Conservation (phyloP, 2,888 invertebrate species). For the Gerosis bhagava region DNA sequence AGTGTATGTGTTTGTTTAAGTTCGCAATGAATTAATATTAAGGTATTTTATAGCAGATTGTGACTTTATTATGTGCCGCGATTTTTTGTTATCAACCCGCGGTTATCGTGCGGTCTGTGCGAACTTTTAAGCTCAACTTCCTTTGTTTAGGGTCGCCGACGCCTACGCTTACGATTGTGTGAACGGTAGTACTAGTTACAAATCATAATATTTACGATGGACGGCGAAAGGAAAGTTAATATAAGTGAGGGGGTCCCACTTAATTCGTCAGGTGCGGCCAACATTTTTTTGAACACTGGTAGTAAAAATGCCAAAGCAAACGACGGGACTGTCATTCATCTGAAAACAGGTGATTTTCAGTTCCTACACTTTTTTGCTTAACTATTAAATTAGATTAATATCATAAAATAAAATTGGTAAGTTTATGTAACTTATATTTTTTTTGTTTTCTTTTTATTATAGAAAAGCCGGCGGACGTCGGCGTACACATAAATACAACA, state of each 20-base stretch:
- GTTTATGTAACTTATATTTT: too few relatives aligned
- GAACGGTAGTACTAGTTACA: constrained; percentile 50
- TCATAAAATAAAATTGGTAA: too few relatives aligned
- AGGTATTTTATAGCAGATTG: constrained; percentile 20
- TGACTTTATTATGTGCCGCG: constrained; percentile 46
- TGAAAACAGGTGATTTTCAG: constrained; percentile 67
- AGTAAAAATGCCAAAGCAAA: constrained; percentile 62
- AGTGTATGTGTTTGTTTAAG: constrained; percentile 14
- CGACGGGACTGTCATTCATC: constrained; percentile 72
- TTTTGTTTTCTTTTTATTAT: constrained; percentile 43
- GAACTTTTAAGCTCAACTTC: constrained; percentile 70
- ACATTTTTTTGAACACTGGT: constrained; percentile 73
- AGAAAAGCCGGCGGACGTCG: constrained; percentile 71
- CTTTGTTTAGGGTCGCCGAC: constrained; percentile 73
- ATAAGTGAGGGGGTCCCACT: constrained; percentile 68
- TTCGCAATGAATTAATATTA: constrained; percentile 9
- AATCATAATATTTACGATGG: constrained; percentile 58
- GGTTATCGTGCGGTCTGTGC: constrained; percentile 60
- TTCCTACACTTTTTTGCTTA: too few relatives aligned
- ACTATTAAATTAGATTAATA: too few relatives aligned
- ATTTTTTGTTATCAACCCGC: constrained; percentile 55
- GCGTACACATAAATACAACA: constrained; percentile 74
- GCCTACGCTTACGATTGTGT: constrained; percentile 55
- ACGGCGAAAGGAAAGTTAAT: constrained; percentile 66
- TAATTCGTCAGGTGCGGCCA: constrained; percentile 67